phyloP scores from a whole-genome alignment of 1,140 invertebrate genomes.

The Chelonus insularis region DNA sequence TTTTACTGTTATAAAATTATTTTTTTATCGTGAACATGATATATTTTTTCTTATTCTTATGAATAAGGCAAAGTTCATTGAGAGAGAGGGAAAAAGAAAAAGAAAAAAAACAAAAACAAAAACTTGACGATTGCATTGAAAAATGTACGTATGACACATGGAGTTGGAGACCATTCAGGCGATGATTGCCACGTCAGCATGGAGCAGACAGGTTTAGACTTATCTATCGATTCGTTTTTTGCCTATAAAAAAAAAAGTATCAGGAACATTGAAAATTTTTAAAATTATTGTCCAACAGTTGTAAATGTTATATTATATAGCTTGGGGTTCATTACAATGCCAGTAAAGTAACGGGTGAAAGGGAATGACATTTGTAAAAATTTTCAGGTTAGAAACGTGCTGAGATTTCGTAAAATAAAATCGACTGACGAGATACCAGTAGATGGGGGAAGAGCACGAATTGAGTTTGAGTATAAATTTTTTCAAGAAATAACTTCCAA shows the following conservation, averaged over 20 bases:
- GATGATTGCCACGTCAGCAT: constrained; percentile 15
- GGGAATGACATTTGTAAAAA: constrained; percentile 22
- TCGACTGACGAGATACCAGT: constrained; percentile 29
- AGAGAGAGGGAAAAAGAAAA: no score
- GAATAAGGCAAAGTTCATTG: no score
- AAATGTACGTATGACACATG: constrained; percentile 16
- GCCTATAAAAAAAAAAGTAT: not conserved
- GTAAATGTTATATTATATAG: not conserved
- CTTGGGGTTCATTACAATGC: constrained; percentile 8
- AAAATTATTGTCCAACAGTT: not conserved
- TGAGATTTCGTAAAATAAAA: constrained; percentile 54
- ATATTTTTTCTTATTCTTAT: no score
- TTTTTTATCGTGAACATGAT: no score
- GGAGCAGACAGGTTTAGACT: constrained; percentile 10
- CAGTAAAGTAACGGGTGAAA: constrained; percentile 19
- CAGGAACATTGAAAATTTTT: not conserved
- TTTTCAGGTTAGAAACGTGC: constrained; percentile 52
- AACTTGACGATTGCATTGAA: not conserved
- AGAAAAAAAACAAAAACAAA: no score
- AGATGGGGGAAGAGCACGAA: constrained; percentile 41
- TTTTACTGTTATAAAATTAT: no score
- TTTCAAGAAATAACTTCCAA: constrained; percentile 52
- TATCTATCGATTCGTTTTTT: constrained; percentile 9
- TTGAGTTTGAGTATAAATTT: constrained; percentile 53
- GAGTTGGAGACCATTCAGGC: constrained; percentile 7